A percentile compares a stretch with the other conserved stretches of the same genome.
Evolutionary conservation across 35 echinoderm and acorn worm species (phyloP).

Genomic region (Ophiothrix spiculata): DNA sequence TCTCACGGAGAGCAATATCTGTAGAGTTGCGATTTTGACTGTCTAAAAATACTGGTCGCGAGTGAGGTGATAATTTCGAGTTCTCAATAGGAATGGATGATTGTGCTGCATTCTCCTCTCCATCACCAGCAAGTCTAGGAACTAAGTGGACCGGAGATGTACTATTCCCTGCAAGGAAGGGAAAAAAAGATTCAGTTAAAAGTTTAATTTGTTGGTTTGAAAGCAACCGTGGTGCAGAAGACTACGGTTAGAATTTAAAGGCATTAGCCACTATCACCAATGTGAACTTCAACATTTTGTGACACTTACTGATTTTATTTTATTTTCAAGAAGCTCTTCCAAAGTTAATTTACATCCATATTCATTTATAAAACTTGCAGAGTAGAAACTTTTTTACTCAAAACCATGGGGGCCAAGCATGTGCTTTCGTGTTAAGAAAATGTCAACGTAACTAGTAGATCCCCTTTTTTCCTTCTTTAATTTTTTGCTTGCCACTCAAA

Average conservation of each 20-base stretch:
- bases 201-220: too few relatives aligned
- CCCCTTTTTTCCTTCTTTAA: too few relatives aligned
- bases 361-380: too few relatives aligned
- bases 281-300: too few relatives aligned
- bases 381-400: too few relatives aligned
- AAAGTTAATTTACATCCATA: too few relatives aligned
- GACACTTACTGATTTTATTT: neutral
- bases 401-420: too few relatives aligned
- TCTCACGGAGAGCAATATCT: conserved; percentile 65
- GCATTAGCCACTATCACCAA: neutral
- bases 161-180: neutral
- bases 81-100: neutral
- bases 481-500: too few relatives aligned
- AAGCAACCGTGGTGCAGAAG: too few relatives aligned
- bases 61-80: neutral
- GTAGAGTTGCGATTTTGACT: conserved; percentile 85
- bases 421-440: too few relatives aligned
- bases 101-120: conserved; percentile 20
- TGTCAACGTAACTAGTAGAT: too few relatives aligned
- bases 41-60: conserved; percentile 54
- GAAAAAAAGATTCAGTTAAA: neutral
- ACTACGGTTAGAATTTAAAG: too few relatives aligned
- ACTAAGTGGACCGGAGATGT: neutral
- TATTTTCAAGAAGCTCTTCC: neutral
- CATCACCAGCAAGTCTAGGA: conserved; percentile 42